Percentiles rank a stretch among this genome's conserved stretches.
Evolutionary conservation across 2,797 vertebrate species (phyloP).

Genomic region (Neosilurus hyrtlii): DNA sequence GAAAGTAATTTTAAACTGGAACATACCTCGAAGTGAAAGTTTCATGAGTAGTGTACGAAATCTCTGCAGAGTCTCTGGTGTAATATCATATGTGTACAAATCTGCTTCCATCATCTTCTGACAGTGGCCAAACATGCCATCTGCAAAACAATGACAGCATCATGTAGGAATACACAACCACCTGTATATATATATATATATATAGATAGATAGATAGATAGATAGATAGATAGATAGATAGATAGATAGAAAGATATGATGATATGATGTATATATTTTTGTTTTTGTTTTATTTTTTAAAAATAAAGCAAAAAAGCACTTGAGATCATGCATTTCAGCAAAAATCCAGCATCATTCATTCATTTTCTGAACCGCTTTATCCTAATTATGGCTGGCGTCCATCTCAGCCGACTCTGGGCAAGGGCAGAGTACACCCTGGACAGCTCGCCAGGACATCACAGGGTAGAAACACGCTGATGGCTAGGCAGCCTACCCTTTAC

Average conservation of each 20-base stretch:
- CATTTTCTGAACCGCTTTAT: too few species aligned
- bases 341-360: neutral
- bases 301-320: neutral
- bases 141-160: slow-evolving; percentile 65
- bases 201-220: too few species aligned
- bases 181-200: too few species aligned
- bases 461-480: too few species aligned
- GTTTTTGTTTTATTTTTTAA: neutral
- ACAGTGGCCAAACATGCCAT: slow-evolving; percentile 90
- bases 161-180: neutral
- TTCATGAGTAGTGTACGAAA: slow-evolving; percentile 81
- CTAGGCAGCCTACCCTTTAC: too few species aligned
- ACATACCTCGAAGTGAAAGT: slow-evolving; percentile 82
- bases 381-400: too few species aligned
- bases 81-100: slow-evolving; percentile 80
- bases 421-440: too few species aligned
- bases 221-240: too few species aligned
- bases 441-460: too few species aligned
- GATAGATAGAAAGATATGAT: too few species aligned
- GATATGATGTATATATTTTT: too few species aligned
- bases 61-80: slow-evolving; percentile 77
- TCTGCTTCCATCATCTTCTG: slow-evolving; percentile 76
- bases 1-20: slow-evolving; percentile 15
- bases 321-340: neutral
- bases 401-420: too few species aligned